phyloP scores from a whole-genome alignment of 2,888 invertebrate genomes.

The Sarcophaga variegata region DNA sequence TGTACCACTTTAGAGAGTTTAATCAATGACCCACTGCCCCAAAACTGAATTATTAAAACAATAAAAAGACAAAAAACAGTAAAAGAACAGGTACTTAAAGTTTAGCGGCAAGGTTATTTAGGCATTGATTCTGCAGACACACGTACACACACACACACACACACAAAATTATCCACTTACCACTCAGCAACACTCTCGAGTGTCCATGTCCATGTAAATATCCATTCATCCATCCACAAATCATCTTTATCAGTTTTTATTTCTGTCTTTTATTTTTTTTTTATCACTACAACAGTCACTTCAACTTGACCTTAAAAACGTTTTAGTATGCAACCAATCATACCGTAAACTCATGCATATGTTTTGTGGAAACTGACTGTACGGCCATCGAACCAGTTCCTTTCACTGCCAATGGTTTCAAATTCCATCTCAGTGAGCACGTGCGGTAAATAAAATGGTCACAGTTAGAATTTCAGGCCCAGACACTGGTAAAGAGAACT shows the following conservation, averaged over 20 bases:
- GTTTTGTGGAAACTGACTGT: conserved; percentile 11
- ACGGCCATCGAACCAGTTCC: conserved; percentile 63
- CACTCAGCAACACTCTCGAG: conserved; percentile 34
- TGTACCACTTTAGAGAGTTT: conserved; percentile 15
- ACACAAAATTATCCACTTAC: background rate
- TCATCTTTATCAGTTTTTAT: conserved; percentile 51
- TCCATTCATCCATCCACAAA: conserved; percentile 48
- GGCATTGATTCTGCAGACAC: conserved; percentile 33
- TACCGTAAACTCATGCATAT: conserved; percentile 23
- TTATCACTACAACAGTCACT: conserved; percentile 28
- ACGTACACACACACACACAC: no score
- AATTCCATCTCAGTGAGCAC: background rate
- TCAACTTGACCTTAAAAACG: conserved; percentile 49
- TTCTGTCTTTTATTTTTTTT: conserved; percentile 34
- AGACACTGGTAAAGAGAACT: no score
- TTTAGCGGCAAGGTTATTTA: conserved; percentile 57
- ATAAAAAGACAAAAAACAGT: background rate
- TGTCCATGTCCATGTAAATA: no score
- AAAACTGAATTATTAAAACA: conserved; percentile 25
- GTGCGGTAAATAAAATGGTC: background rate
- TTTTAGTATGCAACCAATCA: conserved; percentile 17
- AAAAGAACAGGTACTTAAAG: conserved; percentile 59
- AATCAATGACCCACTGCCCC: conserved; percentile 52
- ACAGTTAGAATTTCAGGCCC: background rate
- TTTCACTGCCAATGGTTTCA: conserved; percentile 60